phyloP scores from a whole-genome alignment of 1,140 invertebrate species.

The Capitella teleta region DNA sequence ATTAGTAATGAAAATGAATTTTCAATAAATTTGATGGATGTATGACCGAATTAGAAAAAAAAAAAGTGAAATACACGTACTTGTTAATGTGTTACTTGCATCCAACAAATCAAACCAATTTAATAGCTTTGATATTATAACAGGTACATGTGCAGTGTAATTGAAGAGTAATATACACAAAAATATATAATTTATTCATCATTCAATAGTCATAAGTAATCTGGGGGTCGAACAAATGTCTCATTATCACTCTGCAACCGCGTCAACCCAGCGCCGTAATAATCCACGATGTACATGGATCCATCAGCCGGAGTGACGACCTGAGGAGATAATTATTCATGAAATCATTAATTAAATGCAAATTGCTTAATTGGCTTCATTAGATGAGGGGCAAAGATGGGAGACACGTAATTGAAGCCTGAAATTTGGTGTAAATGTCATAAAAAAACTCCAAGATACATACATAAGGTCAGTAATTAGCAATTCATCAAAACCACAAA shows the following conservation, averaged over 20 bases:
- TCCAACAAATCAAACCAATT: no score
- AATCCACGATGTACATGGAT: constrained; percentile 87
- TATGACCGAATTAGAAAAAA: no score
- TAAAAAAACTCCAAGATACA: not conserved
- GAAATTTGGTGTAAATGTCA: not conserved
- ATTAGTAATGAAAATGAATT: no score
- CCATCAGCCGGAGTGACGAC: constrained; percentile 88
- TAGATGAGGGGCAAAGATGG: no score
- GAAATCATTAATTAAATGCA: constrained; percentile 3
- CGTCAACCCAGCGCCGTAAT: constrained; percentile 69
- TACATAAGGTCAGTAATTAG: not conserved
- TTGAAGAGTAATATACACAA: no score
- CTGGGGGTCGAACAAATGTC: constrained; percentile 64
- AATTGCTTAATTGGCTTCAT: constrained; percentile 1
- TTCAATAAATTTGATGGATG: no score
- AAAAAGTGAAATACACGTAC: no score
- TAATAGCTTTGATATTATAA: no score
- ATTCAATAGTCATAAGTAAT: not conserved
- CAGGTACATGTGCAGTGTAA: no score
- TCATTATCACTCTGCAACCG: constrained; percentile 73
- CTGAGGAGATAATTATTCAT: constrained; percentile 22
- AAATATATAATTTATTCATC: no score
- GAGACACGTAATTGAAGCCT: not conserved
- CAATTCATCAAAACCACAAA: not conserved
- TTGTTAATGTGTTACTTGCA: no score